Evolutionary conservation across 2,888 invertebrate genomes (phyloP).

Genomic region (Candidula unifasciata): DNA sequence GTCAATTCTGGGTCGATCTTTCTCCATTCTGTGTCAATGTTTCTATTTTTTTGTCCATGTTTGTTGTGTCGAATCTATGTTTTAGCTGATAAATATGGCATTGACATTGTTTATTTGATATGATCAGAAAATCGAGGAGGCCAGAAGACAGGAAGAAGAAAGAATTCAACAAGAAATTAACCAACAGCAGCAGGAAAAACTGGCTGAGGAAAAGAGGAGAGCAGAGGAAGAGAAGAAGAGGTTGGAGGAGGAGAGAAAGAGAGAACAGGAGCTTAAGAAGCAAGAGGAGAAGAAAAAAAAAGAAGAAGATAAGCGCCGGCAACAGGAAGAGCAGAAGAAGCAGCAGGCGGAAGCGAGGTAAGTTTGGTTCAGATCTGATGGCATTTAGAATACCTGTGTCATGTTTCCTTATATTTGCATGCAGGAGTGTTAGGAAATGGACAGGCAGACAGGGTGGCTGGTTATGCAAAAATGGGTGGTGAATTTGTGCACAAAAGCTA

Average conservation of each 20-base stretch:
- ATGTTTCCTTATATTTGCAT: too few species aligned
- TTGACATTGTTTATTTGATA: constrained; percentile 3
- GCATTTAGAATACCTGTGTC: background rate
- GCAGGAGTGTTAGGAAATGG: too few species aligned
- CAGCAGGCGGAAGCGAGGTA: constrained; percentile 45
- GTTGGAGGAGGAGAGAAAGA: constrained; percentile 57
- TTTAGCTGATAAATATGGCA: too few species aligned
- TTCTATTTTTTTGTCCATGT: too few species aligned
- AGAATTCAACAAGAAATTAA: constrained; percentile 79
- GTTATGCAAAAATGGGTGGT: too few species aligned
- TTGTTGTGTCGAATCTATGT: too few species aligned
- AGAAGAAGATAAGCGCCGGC: constrained; percentile 58
- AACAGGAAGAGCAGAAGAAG: constrained; percentile 58
- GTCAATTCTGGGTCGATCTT: too few species aligned
- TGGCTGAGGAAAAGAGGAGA: constrained; percentile 76
- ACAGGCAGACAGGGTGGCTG: too few species aligned
- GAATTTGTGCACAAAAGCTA: too few species aligned
- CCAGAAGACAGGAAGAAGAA: constrained; percentile 61
- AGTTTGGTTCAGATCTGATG: background rate
- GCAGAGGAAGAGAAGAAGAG: constrained; percentile 57
- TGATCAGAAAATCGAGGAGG: constrained; percentile 58
- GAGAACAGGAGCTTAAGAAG: constrained; percentile 77
- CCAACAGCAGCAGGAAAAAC: constrained; percentile 49
- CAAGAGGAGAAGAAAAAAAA: constrained; percentile 69
- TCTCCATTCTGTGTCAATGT: too few species aligned